phyloP scores from a whole-genome alignment of 2,888 invertebrate genomes.

The Mythimna vitellina region DNA sequence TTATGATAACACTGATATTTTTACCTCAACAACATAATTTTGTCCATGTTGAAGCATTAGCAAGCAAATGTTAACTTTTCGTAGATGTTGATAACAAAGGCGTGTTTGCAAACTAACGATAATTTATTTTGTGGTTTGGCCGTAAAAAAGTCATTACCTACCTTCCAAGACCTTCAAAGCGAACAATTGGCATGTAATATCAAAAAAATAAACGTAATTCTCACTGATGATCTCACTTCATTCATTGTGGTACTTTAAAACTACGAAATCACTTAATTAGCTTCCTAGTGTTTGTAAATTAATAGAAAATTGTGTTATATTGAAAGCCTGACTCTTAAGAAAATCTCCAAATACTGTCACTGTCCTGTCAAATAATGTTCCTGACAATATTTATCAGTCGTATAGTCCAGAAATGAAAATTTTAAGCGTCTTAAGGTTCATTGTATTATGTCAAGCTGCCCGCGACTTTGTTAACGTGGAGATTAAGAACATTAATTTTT shows the following conservation, averaged over 20 bases:
- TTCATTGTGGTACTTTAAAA: constrained; percentile 10
- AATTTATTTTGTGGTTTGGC: constrained; percentile 13
- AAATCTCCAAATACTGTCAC: too few relatives aligned
- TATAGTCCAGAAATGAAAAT: too few relatives aligned
- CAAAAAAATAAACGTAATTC: constrained; percentile 14
- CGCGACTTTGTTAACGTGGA: too few relatives aligned
- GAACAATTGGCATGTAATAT: neutral
- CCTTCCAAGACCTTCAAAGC: constrained; percentile 9
- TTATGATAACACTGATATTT: neutral
- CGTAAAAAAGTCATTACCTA: constrained; percentile 22
- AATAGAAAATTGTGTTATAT: neutral
- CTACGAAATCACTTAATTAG: constrained; percentile 1
- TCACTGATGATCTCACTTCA: constrained; percentile 29
- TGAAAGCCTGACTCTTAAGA: neutral
- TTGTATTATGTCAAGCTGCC: too few relatives aligned
- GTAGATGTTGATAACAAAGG: constrained; percentile 28
- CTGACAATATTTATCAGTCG: too few relatives aligned
- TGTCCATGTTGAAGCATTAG: constrained; percentile 23
- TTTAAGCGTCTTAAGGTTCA: too few relatives aligned
- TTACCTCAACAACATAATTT: constrained; percentile 1
- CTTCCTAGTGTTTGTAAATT: neutral
- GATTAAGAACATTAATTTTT: too few relatives aligned
- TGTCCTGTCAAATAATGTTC: too few relatives aligned
- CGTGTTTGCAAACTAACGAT: constrained; percentile 17
- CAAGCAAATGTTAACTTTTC: constrained; percentile 39